A percentile compares a stretch with the other conserved stretches of the same genome.
phyloP scores from a whole-genome alignment of 2,113 vertebrate genomes.

The Gopherus evgoodei region DNA sequence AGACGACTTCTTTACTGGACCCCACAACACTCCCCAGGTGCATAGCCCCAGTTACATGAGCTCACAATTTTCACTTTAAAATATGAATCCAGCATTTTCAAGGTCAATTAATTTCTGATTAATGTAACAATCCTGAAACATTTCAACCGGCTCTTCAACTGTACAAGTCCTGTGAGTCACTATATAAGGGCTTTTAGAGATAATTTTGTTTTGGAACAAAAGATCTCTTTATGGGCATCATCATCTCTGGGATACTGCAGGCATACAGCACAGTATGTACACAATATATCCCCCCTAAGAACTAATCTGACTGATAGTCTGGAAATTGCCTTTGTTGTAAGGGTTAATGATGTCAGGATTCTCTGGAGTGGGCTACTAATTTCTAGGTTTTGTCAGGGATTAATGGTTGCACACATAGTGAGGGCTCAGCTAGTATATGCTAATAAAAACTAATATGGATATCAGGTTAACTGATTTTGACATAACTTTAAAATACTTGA shows the following conservation, averaged over 20 bases:
- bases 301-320: background rate
- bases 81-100: background rate
- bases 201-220: background rate
- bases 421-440: background rate
- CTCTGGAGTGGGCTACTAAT: background rate
- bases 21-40: no score
- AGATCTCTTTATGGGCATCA: background rate
- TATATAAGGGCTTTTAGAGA: background rate
- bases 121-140: background rate
- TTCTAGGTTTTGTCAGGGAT: background rate
- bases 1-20: background rate
- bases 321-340: background rate
- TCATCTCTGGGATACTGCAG: background rate
- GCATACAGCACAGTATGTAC: background rate
- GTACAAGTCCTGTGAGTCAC: background rate
- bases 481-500: background rate
- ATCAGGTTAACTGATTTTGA: no score
- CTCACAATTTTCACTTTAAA: background rate
- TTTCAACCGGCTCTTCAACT: background rate
- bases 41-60: background rate
- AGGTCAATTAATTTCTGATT: background rate
- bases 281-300: background rate
- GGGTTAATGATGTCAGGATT: accelerated
- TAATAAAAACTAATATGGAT: background rate
- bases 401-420: background rate